phyloP scores from a whole-genome alignment of 2,888 invertebrate genomes.

The Andrena flavipes region DNA sequence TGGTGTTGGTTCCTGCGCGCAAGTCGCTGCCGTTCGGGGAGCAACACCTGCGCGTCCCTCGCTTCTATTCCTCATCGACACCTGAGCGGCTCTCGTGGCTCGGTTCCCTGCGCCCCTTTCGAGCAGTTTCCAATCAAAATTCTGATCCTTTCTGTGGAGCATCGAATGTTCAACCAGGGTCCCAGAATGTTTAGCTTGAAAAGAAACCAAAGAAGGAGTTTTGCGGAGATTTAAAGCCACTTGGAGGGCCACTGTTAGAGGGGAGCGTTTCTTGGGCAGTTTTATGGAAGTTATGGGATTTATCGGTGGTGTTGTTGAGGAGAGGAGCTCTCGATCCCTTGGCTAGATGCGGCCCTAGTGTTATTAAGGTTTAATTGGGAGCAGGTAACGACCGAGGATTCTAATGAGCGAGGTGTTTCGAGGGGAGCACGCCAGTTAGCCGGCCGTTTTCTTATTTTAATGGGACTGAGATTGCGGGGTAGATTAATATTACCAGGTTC shows the following conservation, averaged over 20 bases:
- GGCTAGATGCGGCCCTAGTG: not conserved
- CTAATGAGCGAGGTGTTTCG: not conserved
- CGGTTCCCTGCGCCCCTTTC: not conserved
- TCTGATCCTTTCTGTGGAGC: too few species aligned
- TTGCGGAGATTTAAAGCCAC: too few species aligned
- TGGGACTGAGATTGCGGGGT: too few species aligned
- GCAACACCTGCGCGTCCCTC: constrained; percentile 1
- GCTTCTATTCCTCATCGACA: not conserved
- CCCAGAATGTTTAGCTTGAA: not conserved
- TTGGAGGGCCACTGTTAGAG: too few species aligned
- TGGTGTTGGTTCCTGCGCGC: not conserved
- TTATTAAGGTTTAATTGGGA: not conserved
- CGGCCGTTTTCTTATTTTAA: too few species aligned
- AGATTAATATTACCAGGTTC: too few species aligned
- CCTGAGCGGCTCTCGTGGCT: not conserved
- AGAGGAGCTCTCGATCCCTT: not conserved
- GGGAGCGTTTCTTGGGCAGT: too few species aligned
- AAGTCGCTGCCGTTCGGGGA: not conserved
- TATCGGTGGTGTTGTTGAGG: too few species aligned
- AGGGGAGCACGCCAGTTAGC: too few species aligned
- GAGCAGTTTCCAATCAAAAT: too few species aligned
- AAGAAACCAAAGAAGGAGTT: not conserved
- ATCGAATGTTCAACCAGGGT: not conserved
- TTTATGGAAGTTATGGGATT: too few species aligned
- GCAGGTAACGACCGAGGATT: not conserved